Conservation (phyloP, 92 coral and sea anemone genomes). For the Montipora capitata region DNA sequence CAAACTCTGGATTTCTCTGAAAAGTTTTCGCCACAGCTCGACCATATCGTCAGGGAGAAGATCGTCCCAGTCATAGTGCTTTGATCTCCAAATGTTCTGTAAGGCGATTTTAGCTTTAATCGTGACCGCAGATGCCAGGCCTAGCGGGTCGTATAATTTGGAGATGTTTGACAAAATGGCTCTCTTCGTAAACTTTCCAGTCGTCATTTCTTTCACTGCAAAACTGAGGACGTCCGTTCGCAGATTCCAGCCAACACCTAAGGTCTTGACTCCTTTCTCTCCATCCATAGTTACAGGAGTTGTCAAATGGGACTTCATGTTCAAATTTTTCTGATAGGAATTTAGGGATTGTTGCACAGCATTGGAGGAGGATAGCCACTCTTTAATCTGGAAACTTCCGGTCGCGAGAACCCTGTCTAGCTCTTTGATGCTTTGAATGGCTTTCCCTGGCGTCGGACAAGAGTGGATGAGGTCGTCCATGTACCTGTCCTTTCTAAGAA, state of each 20-base stretch:
- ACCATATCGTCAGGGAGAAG: too few species aligned
- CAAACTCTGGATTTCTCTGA: too few species aligned
- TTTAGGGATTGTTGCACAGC: neutral
- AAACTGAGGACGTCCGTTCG: constrained; percentile 29
- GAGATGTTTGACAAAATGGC: constrained; percentile 3
- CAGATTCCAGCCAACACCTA: constrained; percentile 58
- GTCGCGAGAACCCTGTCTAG: constrained; percentile 60
- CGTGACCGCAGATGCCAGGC: too few species aligned
- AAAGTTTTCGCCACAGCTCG: too few species aligned
- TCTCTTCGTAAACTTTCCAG: constrained; percentile 58
- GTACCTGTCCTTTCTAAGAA: constrained; percentile 41
- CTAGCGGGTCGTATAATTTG: too few species aligned
- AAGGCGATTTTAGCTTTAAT: too few species aligned
- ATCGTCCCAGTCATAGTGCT: too few species aligned
- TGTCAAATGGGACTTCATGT: neutral
- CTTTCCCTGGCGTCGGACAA: constrained; percentile 38
- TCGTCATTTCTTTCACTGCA: constrained; percentile 42
- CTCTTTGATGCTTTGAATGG: constrained; percentile 10
- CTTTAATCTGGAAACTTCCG: constrained; percentile 61
- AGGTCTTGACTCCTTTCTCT: constrained; percentile 48
- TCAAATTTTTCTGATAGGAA: neutral
- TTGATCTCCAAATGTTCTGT: too few species aligned
- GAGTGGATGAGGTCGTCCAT: constrained; percentile 59
- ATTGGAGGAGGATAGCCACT: constrained; percentile 18
- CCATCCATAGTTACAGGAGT: constrained; percentile 55